Conservation (phyloP, 2,888 invertebrate genomes). For the Nipponacmea schrenckii region DNA sequence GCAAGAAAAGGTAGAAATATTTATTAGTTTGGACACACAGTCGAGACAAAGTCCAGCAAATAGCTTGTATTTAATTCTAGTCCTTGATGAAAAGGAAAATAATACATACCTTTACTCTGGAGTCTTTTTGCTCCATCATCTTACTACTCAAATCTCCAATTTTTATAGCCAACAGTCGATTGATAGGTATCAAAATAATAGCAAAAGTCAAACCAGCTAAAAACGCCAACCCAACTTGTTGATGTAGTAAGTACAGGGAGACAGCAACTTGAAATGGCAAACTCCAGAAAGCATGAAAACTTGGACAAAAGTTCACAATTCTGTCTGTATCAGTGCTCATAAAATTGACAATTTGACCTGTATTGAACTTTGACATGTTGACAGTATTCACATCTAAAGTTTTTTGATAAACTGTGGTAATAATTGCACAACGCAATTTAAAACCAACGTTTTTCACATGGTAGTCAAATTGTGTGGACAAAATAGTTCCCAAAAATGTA, state of each 20-base stretch:
- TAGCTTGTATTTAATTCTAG: no score
- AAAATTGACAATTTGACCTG: conserved; percentile 93
- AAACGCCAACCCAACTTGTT: conserved; percentile 87
- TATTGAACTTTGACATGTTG: conserved; percentile 64
- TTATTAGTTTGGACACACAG: no score
- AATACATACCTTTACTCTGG: conserved; percentile 77
- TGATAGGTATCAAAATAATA: conserved; percentile 89
- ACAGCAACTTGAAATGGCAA: conserved; percentile 79
- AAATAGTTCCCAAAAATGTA: conserved; percentile 80
- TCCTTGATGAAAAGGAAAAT: no score
- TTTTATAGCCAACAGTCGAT: conserved; percentile 87
- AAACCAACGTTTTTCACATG: conserved; percentile 79
- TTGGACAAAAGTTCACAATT: conserved; percentile 93
- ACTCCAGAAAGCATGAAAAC: conserved; percentile 97
- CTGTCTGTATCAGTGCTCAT: conserved; percentile 97
- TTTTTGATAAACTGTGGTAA: conserved; percentile 84
- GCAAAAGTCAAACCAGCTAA: conserved; percentile 90
- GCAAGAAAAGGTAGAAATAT: no score
- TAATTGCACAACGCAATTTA: conserved; percentile 86
- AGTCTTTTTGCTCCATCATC: conserved; percentile 92
- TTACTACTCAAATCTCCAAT: conserved; percentile 86
- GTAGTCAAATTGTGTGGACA: conserved; percentile 90
- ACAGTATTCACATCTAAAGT: conserved; percentile 71
- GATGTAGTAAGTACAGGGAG: conserved; percentile 40
- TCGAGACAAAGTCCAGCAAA: no score